These are phyloP conservation scores for Neocloeon triangulifer DNA, from an alignment of 1,140 invertebrate genomes.

Conservation along the genomic window DNA sequence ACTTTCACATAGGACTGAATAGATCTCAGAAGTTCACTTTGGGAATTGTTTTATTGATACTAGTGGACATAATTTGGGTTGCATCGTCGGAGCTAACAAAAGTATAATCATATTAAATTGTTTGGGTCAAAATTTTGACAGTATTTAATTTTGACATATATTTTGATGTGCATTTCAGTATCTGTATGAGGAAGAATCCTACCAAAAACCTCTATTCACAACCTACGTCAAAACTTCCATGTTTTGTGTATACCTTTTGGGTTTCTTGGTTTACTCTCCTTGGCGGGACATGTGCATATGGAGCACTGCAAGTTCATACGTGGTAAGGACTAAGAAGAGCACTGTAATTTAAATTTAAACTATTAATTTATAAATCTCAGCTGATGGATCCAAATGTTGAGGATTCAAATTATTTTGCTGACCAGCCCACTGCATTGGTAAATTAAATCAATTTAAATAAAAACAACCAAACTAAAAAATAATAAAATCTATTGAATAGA, in stretches of 20 bases:
- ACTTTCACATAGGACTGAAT: too few species aligned
- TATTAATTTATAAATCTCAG: conserved; percentile 14
- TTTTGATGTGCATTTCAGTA: conserved; percentile 33
- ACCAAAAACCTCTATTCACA: conserved; percentile 70
- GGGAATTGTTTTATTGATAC: conserved; percentile 47
- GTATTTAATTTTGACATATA: not conserved
- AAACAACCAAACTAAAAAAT: too few species aligned
- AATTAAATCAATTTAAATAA: too few species aligned
- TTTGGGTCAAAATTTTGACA: conserved; percentile 1
- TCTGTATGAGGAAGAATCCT: conserved; percentile 54
- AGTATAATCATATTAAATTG: conserved; percentile 23
- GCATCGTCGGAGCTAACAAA: conserved; percentile 64
- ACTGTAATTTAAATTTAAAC: conserved; percentile 5
- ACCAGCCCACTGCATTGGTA: too few species aligned
- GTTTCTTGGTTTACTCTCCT: conserved; percentile 56
- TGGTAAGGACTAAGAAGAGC: conserved; percentile 18
- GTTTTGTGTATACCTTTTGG: conserved; percentile 63
- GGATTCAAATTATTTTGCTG: conserved; percentile 38
- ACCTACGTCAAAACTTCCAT: conserved; percentile 74
- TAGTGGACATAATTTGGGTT: conserved; percentile 76
- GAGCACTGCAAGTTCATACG: conserved; percentile 34
- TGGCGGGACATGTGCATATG: conserved; percentile 49
- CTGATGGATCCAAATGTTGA: conserved; percentile 40
- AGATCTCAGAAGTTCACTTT: conserved; percentile 50
- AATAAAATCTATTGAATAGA: conserved; percentile 26